phyloP scores from a whole-genome alignment of 2,113 vertebrate genomes.

The Oncorhynchus nerka region DNA sequence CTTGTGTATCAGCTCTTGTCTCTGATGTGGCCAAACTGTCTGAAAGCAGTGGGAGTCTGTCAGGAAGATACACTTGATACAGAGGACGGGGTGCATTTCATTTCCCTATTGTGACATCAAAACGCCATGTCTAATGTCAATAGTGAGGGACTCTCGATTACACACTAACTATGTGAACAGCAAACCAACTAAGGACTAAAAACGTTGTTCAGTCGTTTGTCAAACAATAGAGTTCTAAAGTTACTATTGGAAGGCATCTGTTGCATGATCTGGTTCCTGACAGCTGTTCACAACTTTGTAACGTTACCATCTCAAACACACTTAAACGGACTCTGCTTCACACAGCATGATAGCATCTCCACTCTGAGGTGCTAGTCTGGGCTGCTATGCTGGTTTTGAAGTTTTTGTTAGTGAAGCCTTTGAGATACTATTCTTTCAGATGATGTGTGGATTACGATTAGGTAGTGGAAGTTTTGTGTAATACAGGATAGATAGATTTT shows the following conservation, averaged over 20 bases:
- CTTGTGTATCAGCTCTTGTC: background rate
- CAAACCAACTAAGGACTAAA: background rate
- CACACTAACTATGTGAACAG: background rate
- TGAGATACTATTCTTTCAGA: background rate
- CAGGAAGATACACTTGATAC: constrained; percentile 2
- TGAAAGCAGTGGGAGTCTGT: constrained; percentile 12
- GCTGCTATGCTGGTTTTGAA: background rate
- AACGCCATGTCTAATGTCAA: background rate
- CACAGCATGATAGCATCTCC: constrained; percentile 13
- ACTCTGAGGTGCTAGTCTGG: background rate
- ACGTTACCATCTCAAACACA: constrained; percentile 1
- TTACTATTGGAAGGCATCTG: constrained; percentile 1
- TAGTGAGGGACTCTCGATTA: background rate
- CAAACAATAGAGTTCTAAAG: background rate
- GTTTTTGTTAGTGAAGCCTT: background rate
- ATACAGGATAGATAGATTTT: background rate
- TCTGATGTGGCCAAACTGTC: background rate
- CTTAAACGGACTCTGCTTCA: background rate
- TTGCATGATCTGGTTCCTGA: constrained; percentile 11
- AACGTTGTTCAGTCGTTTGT: background rate
- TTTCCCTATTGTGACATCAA: background rate
- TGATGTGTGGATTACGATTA: background rate
- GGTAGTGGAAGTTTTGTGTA: background rate
- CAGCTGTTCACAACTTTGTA: constrained; percentile 2
- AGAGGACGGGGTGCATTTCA: background rate